Evolutionary conservation across 2,113 vertebrate species (phyloP), one percentile per base, ranked within the genome.

Genomic region (Orientallactaga bullata): DNA sequence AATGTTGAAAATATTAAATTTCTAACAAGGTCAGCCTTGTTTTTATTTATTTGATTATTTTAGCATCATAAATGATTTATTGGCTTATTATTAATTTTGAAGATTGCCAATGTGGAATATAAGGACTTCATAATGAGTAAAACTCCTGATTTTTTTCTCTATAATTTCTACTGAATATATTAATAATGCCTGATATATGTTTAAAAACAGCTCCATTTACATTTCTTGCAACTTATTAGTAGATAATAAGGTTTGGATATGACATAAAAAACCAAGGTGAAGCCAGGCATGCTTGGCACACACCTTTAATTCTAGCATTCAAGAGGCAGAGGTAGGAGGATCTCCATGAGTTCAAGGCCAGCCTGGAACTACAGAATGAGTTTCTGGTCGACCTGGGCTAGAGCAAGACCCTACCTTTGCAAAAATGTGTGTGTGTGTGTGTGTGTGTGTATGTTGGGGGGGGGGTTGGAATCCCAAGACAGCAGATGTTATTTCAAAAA

Each of bases 1-100:
- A 92, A 88, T 68, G 77, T 12, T 90, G 55, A 94, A 94, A 95
- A 92, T 37, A 91, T 5, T 78, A 83, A 69, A 86, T 93, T 83
- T 92, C 42, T 95, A 94, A 96, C 74, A 94, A 94, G 82, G 93
- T 92, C 82, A 94, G 65, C 58, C 51, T 30, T 92, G 42, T 83
- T 95, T 95, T 93, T 82, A 88, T 95, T 95, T 94, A 81, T 83
- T 88, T 94, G 82, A 61, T 87, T 77, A 68, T 65, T 91, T 55
- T 68, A 89, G 76, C 23, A 90, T 66, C 12, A 37, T 3, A 79
- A 82, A 79, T 90, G 92, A 74, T 85, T 88, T 80, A 77, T 3
- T 55, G 35, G 86, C 71, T 90, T 10, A 58, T 86, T 91, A 80
- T 93, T 95, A 94, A 95, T 92, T 95, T 93, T 21, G 39, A 58